These are phyloP conservation scores for Thymelicus acteon DNA, from an alignment of 2,888 invertebrate species.

Conservation along the genomic window DNA sequence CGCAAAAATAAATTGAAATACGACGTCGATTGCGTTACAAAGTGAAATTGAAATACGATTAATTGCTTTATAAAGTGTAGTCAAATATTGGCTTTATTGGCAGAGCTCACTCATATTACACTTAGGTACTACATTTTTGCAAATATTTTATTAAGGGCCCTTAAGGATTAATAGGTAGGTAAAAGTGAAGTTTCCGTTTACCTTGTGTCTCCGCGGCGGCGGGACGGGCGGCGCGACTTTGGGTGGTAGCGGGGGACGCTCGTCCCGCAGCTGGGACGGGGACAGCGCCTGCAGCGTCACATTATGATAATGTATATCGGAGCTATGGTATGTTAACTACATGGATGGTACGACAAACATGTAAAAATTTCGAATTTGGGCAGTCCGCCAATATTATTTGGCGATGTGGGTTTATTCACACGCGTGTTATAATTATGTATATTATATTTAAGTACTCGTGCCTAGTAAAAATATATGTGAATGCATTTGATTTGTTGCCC, in stretches of 20 bases:
- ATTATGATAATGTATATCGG: not conserved
- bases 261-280: slow-evolving; percentile 67
- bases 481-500: too few relatives aligned
- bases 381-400: slow-evolving; percentile 44
- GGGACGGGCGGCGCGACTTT: slow-evolving; percentile 77
- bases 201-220: slow-evolving; percentile 80
- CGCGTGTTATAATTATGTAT: not conserved
- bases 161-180: not conserved
- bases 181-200: slow-evolving; percentile 39
- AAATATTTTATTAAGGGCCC: too few relatives aligned
- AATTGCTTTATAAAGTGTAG: slow-evolving; percentile 11
- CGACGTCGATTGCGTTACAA: too few relatives aligned
- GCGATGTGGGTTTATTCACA: slow-evolving; percentile 43
- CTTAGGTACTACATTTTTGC: not conserved
- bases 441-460: too few relatives aligned
- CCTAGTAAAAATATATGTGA: too few relatives aligned
- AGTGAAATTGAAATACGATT: too few relatives aligned
- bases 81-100: not conserved
- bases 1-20: not conserved
- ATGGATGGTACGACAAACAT: not conserved
- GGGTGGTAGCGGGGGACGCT: slow-evolving; percentile 78
- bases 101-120: not conserved
- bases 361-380: slow-evolving; percentile 36
- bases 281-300: slow-evolving; percentile 62
- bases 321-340: not conserved